These are phyloP conservation scores for Thaumetopoea pityocampa DNA, from an alignment of 1,140 invertebrate species.

Conservation along the genomic window DNA sequence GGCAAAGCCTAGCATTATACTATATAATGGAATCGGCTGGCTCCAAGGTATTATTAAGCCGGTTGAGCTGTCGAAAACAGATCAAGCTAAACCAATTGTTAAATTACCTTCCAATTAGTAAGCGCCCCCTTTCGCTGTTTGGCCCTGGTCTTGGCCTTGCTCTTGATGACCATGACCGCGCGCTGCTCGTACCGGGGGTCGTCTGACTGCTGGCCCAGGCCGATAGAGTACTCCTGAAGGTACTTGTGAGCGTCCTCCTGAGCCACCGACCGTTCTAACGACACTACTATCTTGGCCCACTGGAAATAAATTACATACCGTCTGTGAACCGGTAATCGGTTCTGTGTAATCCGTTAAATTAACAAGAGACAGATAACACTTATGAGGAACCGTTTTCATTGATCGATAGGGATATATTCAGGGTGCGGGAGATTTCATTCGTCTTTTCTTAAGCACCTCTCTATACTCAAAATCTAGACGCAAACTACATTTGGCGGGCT, in stretches of 20 bases:
- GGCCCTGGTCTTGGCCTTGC: conserved; percentile 95
- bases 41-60: too few species aligned
- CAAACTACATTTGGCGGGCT: too few species aligned
- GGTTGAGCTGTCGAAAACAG: neutral
- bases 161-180: conserved; percentile 98
- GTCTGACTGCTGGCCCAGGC: conserved; percentile 89
- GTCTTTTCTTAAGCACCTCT: too few species aligned
- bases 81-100: neutral
- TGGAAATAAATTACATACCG: conserved; percentile 74
- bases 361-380: too few species aligned
- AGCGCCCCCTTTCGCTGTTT: conserved; percentile 97
- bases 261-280: conserved; percentile 93
- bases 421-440: too few species aligned
- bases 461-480: too few species aligned
- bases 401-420: too few species aligned
- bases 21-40: too few species aligned
- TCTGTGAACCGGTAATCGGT: too few species aligned
- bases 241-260: conserved; percentile 92
- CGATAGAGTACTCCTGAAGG: conserved; percentile 96
- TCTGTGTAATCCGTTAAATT: too few species aligned
- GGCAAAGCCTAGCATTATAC: too few species aligned
- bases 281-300: conserved; percentile 99
- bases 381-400: too few species aligned
- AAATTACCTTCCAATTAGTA: conserved; percentile 94
- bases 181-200: conserved; percentile 88